These are phyloP conservation scores for Pterocles orientalis DNA, from an alignment of 2,113 vertebrate species.

Conservation along the genomic window DNA sequence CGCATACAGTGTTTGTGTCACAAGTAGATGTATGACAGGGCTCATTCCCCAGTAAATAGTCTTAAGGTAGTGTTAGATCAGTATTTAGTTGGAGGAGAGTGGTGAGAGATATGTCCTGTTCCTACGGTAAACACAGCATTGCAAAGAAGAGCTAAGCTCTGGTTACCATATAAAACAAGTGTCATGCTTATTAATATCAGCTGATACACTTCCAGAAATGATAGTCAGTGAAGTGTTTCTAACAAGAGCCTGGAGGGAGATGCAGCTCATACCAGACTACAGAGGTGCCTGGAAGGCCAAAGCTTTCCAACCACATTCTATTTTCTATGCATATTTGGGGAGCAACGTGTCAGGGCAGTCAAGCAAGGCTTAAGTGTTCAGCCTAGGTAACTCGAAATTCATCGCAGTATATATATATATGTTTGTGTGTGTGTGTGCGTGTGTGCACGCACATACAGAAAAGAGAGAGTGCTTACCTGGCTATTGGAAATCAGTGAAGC, in stretches of 20 bases:
- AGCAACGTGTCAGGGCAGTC: not conserved
- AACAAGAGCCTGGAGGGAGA: not conserved
- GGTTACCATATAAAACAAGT: not conserved
- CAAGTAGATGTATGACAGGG: not conserved
- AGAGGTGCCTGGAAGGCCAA: not conserved
- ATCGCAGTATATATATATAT: not conserved
- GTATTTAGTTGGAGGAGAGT: not conserved
- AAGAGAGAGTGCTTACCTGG: not conserved
- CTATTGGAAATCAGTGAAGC: not conserved
- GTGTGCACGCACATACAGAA: rapidly evolving
- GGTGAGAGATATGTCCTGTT: not conserved
- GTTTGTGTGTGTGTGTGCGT: not conserved
- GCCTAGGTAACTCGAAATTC: not conserved
- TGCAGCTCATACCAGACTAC: not conserved
- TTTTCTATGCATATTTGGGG: not conserved
- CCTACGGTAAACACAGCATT: not conserved
- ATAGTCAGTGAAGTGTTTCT: not conserved
- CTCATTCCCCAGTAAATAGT: not conserved
- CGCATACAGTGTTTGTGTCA: not conserved
- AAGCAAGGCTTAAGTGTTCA: not conserved
- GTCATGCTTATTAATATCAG: not conserved
- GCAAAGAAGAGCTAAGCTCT: not conserved
- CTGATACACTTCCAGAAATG: not conserved
- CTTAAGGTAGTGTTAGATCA: not conserved
- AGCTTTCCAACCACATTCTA: not conserved